Conservation (phyloP, 1,140 invertebrate genomes). For the Aphidius gifuensis region DNA sequence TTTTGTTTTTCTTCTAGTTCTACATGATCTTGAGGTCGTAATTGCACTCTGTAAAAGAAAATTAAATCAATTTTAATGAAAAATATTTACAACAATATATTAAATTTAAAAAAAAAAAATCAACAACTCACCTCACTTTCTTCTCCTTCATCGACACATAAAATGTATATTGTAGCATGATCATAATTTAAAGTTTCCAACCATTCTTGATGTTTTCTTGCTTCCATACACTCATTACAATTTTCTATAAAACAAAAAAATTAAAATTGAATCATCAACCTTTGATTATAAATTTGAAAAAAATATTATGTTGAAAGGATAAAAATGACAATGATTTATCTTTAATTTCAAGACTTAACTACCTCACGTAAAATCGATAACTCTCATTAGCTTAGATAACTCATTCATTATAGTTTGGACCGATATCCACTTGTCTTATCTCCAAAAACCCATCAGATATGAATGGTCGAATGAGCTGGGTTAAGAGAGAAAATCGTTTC, state of each 20-base stretch:
- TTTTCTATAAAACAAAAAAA: slow-evolving; percentile 34
- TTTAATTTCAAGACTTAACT: neutral
- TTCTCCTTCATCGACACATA: slow-evolving; percentile 47
- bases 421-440: slow-evolving; percentile 11
- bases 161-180: slow-evolving; percentile 49
- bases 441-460: slow-evolving; percentile 10
- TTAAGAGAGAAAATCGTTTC: neutral
- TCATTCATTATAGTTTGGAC: slow-evolving; percentile 6
- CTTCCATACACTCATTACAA: slow-evolving; percentile 43
- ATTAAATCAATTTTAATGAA: slow-evolving; percentile 19
- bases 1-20: slow-evolving; percentile 48
- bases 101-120: slow-evolving; percentile 8
- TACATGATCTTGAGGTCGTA: slow-evolving; percentile 42
- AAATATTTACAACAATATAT: neutral
- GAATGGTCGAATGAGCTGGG: neutral
- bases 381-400: slow-evolving; percentile 10
- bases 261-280: neutral
- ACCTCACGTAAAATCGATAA: slow-evolving; percentile 9
- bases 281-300: too few species aligned
- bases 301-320: too few species aligned
- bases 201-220: slow-evolving; percentile 44
- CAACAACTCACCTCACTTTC: slow-evolving; percentile 40
- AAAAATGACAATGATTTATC: too few species aligned
- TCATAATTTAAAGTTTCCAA: slow-evolving; percentile 50
- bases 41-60: slow-evolving; percentile 33